phyloP scores from a whole-genome alignment of 2,888 invertebrate species.

The Eupithecia subumbrata region DNA sequence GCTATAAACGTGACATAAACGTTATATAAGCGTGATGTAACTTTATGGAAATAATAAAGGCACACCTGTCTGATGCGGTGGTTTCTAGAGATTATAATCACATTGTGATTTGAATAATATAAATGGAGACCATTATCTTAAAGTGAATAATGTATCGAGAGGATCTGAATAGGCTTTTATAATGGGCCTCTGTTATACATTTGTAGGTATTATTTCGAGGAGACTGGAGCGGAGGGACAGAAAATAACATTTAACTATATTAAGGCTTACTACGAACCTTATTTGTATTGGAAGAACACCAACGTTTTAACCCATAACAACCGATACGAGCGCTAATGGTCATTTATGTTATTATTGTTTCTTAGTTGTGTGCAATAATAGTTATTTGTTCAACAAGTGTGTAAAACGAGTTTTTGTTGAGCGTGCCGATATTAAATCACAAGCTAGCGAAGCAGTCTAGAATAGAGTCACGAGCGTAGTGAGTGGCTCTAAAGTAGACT shows the following conservation, averaged over 20 bases:
- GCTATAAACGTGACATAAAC: neutral
- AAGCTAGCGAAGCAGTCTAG: too few relatives aligned
- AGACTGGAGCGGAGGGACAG: neutral
- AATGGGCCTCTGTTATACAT: neutral
- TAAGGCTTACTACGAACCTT: neutral
- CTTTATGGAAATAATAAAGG: slow-evolving; percentile 20
- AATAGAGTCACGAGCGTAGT: too few relatives aligned
- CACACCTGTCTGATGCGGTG: slow-evolving; percentile 15
- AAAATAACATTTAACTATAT: neutral
- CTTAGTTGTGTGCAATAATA: too few relatives aligned
- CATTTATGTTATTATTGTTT: too few relatives aligned
- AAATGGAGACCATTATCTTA: neutral
- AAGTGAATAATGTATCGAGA: slow-evolving; percentile 6
- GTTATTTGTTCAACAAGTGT: too few relatives aligned
- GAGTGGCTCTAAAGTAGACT: too few relatives aligned
- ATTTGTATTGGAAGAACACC: neutral
- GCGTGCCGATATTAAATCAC: too few relatives aligned
- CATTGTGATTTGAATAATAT: slow-evolving; percentile 9
- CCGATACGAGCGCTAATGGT: too few relatives aligned
- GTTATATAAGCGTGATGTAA: slow-evolving; percentile 9
- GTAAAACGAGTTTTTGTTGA: too few relatives aligned
- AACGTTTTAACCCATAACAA: neutral
- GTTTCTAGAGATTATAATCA: slow-evolving; percentile 10
- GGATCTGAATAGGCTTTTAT: slow-evolving; percentile 4
- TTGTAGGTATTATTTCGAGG: neutral